These are phyloP conservation scores for Cenopis cana DNA, from an alignment of 2,888 invertebrate genomes.

Conservation along the genomic window DNA sequence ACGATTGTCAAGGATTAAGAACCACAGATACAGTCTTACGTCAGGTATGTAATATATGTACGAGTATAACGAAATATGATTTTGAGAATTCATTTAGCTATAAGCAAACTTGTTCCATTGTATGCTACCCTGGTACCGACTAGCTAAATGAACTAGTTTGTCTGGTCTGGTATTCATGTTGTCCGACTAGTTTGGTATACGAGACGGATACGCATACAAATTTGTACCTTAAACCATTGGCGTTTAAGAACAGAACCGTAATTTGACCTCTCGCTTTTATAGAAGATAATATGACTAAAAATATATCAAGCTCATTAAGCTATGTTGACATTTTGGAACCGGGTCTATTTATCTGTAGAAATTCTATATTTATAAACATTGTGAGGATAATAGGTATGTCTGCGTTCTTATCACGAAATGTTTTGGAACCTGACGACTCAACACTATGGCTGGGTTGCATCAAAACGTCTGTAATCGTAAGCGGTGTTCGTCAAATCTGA, in stretches of 20 bases:
- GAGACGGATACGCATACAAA: not conserved
- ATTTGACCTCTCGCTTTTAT: not conserved
- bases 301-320: not conserved
- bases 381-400: no score
- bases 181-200: not conserved
- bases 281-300: not conserved
- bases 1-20: no score
- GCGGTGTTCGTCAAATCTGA: no score
- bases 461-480: no score
- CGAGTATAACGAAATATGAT: no score
- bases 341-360: not conserved
- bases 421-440: no score
- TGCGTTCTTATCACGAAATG: no score
- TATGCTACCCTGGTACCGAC: slow-evolving; percentile 9
- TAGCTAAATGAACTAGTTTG: not conserved
- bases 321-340: not conserved
- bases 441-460: no score
- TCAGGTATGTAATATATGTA: no score
- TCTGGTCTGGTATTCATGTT: slow-evolving; percentile 1
- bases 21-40: no score
- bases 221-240: not conserved
- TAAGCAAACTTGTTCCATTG: not conserved
- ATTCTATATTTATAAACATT: no score
- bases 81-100: not conserved
- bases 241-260: slow-evolving; percentile 1